Evolutionary conservation across 2,797 vertebrate genomes (phyloP).

Genomic region (Cirrhinus molitorella): DNA sequence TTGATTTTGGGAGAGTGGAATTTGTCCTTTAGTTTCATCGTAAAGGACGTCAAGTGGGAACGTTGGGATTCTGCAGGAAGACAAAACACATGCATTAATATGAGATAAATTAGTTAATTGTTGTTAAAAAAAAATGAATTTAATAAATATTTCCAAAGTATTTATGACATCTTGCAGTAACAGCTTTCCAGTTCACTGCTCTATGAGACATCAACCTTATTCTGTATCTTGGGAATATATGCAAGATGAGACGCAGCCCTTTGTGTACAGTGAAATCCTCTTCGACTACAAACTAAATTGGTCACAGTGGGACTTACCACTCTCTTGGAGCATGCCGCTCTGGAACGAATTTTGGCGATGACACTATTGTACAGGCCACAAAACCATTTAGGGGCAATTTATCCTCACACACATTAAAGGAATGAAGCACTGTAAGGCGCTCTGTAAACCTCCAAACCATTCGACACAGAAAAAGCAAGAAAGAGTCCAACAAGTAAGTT

Average conservation of each 20-base stretch:
- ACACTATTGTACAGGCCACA: constrained; percentile 12
- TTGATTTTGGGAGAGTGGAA: constrained; percentile 92
- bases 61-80: constrained; percentile 84
- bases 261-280: constrained; percentile 36
- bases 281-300: constrained; percentile 33
- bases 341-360: constrained; percentile 24
- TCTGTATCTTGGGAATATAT: constrained; percentile 29
- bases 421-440: constrained; percentile 18
- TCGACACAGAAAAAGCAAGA: constrained; percentile 10
- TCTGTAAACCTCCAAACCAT: constrained; percentile 50
- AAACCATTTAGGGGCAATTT: constrained; percentile 56
- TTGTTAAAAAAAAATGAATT: neutral
- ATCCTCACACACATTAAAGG: constrained; percentile 17
- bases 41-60: constrained; percentile 91
- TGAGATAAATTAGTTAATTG: neutral
- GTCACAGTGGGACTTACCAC: constrained; percentile 19
- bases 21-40: constrained; percentile 93
- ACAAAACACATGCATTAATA: neutral
- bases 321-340: constrained; percentile 4
- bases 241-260: neutral
- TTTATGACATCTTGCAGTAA: neutral
- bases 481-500: neutral
- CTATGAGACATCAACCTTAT: constrained; percentile 19
- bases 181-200: neutral
- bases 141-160: neutral